Evolutionary conservation across 2,888 invertebrate species (phyloP), one percentile per base, ranked within the genome.

Genomic region (Stenichneumon culpator): DNA sequence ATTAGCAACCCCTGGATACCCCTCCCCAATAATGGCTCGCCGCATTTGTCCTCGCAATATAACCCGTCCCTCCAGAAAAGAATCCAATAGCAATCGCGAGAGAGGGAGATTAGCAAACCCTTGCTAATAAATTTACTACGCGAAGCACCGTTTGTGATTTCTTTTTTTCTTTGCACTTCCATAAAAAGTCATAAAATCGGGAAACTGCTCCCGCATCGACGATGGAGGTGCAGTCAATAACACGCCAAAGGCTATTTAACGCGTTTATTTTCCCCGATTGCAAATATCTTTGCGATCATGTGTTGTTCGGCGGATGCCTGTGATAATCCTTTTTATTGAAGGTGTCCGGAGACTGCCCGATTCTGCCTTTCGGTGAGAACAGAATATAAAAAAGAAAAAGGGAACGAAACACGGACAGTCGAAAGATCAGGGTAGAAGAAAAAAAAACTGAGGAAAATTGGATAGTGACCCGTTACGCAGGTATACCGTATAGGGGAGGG

Each of bases 401-500:
- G 22, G 50, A 25, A 44, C 54, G 9, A 36, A 70, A 32, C 60
- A 65, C 36, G 32, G 47, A 70, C 19, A 25, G 32, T 63, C 70
- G 39, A 67, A 67, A 82, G 74, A 74, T 79, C 39, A 75, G 67
- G 75, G 72, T 82, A 39, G 67, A 78, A 6, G 44, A 52, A 36
- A 63, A 50, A 50, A 69, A 22, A 54, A 54, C 50, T n/a, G 54
- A 50, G 50, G 79, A 65, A 79, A 39, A 82, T 85, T 82, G 84
- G 82, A 83, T 83, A 69, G 54, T 70, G 84, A 79, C 57, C 84
- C 84, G 84, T 82, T 85, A 85, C 54, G 79, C 84, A 85, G 84
- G 84, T 85, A 85, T 79, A 75, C 57, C 44, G 36, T 16, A 36
- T n/a, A 70, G 50, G 70, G 65, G 50, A 65, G 65, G 70, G 67